These are phyloP conservation scores for Pachyramphus minor DNA, from an alignment of 2,113 vertebrate species.

Conservation along the genomic window DNA sequence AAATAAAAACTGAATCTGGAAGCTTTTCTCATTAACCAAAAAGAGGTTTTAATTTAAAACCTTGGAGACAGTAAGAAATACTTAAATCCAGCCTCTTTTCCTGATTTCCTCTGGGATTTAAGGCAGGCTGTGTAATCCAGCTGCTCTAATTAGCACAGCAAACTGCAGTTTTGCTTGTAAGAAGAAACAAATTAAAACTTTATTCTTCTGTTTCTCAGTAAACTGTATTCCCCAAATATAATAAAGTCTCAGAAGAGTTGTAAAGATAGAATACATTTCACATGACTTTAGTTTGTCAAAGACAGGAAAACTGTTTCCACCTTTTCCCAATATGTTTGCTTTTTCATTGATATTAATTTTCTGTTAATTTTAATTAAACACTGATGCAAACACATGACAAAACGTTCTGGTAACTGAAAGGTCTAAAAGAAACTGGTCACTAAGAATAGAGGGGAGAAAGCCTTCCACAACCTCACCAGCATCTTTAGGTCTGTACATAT, in stretches of 20 bases:
- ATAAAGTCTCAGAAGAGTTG: not conserved
- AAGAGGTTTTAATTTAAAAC: slow-evolving; percentile 36
- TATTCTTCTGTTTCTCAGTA: not conserved
- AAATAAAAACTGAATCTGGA: not conserved
- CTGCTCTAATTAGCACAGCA: slow-evolving; percentile 63
- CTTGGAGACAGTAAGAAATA: slow-evolving; percentile 11
- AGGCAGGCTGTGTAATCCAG: slow-evolving; percentile 29
- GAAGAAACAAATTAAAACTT: slow-evolving; percentile 31
- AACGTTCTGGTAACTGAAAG: not conserved
- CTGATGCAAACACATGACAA: not conserved
- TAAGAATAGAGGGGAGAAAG: not conserved
- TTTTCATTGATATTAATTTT: not conserved
- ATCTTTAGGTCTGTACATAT: not conserved
- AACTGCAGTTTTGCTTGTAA: slow-evolving; percentile 43
- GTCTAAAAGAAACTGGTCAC: not conserved
- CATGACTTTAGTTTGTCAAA: not conserved
- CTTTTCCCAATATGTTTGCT: not conserved
- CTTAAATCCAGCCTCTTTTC: slow-evolving; percentile 35
- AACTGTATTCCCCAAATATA: not conserved
- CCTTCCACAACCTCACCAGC: not conserved
- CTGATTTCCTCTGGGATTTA: slow-evolving; percentile 46
- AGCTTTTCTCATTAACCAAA: slow-evolving; percentile 29
- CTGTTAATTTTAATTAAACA: not conserved
- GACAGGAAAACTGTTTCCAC: not conserved
- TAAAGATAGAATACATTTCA: not conserved